phyloP scores from a whole-genome alignment of 2,888 invertebrate species.

The Tineola bisselliella region DNA sequence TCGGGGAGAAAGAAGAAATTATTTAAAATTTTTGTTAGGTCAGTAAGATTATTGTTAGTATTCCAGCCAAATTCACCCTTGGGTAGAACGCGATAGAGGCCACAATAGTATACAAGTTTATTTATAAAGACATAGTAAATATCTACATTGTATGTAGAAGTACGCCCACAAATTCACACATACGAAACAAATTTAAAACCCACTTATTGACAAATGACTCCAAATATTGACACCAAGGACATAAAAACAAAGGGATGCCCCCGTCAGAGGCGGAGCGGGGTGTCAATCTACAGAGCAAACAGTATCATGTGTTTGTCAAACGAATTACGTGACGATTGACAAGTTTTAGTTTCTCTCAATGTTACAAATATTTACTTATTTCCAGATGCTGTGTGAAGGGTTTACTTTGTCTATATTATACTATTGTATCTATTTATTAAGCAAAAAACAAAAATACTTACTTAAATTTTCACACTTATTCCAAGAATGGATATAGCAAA shows the following conservation, averaged over 20 bases:
- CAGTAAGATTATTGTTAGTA: no score
- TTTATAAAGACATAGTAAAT: neutral
- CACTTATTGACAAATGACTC: constrained; percentile 55
- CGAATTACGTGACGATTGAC: constrained; percentile 57
- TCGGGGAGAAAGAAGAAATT: no score
- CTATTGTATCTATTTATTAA: no score
- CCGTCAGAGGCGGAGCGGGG: constrained; percentile 48
- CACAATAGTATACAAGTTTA: neutral
- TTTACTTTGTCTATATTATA: no score
- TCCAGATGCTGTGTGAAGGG: neutral
- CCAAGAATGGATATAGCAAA: no score
- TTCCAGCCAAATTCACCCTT: neutral
- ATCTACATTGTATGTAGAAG: neutral
- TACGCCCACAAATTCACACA: constrained; percentile 3
- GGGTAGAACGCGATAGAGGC: neutral
- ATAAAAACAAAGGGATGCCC: constrained; percentile 58
- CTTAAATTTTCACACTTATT: no score
- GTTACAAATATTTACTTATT: constrained; percentile 7
- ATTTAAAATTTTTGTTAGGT: no score
- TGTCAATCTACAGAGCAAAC: constrained; percentile 63
- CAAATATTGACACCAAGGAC: constrained; percentile 56
- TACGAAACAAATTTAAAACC: constrained; percentile 34
- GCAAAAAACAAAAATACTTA: no score
- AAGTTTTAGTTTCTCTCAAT: constrained; percentile 28
- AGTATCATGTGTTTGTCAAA: constrained; percentile 49